Base-by-base conservation (phyloP, 2,888 invertebrate species). In the Leucozona laternaria region DNA sequence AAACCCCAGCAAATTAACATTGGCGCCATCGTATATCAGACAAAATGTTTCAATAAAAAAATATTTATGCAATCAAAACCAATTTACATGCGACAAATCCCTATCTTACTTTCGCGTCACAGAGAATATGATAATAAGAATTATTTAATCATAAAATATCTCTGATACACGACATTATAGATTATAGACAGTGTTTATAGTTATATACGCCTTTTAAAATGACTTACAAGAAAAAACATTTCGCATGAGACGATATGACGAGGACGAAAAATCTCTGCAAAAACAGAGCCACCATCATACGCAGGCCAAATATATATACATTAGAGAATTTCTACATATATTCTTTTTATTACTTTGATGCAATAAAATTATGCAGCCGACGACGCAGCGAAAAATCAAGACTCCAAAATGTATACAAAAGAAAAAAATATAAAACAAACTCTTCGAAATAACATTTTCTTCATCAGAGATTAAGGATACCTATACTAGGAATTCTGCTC, bases 361-460 rank as follows among this genome's bases (percentile, higher is more conserved):
- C 75, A 84, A 84, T 84, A 79, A 84, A 84, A 71, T 75, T 84
- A 84, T 84, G 84, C 84, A 84, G 79, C 79, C 71, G 84, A 37
- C 53, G 53, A 25, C 53, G 79, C 84, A 75, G 71, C 79, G 50
- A 37, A 62, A 83, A 79, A 79, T 70, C 60, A 22, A n/a, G 60
- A 58, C 17, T 28, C 22, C 3, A 55, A 62, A 58, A 71, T 55
- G 17, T 22, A 22, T n/a, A 53, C 22, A 15, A 20, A 22, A 55
- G 15, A 57, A 20, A 28, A n/a, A 53, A 43, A 0, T 53, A 48
- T n/a, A n/a, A n/a, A n/a, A n/a, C n/a, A 43, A 43, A 40, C 15
- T 10, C 40, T 25, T 43, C 4, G 28, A 70, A 79, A 75, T 50
- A 79, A 64, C 73, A 79, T 76, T 79, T 75, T 70, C 17, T 62